Conservation (phyloP, 2,113 vertebrate species). For the Microtus oregoni region DNA sequence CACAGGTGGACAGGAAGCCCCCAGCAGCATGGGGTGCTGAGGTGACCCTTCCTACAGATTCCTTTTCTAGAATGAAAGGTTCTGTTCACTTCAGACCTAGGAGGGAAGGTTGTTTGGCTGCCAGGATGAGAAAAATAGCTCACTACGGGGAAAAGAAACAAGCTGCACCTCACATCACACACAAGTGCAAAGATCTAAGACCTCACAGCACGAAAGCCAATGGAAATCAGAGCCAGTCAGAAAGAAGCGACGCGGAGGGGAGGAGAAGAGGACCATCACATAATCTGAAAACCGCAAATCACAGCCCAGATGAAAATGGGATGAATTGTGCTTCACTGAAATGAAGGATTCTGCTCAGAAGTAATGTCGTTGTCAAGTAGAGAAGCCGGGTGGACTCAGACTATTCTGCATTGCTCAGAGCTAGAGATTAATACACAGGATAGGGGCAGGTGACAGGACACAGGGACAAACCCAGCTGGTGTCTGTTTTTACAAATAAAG, state of each 20-base stretch:
- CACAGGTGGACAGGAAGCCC: rapidly evolving
- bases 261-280: background rate
- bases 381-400: background rate
- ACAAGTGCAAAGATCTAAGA: background rate
- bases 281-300: background rate
- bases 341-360: slow-evolving; percentile 25
- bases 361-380: background rate
- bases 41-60: background rate
- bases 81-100: background rate
- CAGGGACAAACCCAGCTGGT: background rate
- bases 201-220: rapidly evolving
- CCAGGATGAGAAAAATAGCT: background rate
- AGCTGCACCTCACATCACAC: background rate
- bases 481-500: background rate
- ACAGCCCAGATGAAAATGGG: background rate
- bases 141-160: background rate
- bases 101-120: background rate
- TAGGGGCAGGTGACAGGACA: background rate
- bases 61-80: background rate
- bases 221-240: background rate
- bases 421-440: background rate
- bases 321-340: background rate
- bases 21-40: background rate
- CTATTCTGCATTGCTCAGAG: background rate
- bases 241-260: background rate